phyloP scores from a whole-genome alignment of 2,888 invertebrate genomes.

The Pteria penguin region DNA sequence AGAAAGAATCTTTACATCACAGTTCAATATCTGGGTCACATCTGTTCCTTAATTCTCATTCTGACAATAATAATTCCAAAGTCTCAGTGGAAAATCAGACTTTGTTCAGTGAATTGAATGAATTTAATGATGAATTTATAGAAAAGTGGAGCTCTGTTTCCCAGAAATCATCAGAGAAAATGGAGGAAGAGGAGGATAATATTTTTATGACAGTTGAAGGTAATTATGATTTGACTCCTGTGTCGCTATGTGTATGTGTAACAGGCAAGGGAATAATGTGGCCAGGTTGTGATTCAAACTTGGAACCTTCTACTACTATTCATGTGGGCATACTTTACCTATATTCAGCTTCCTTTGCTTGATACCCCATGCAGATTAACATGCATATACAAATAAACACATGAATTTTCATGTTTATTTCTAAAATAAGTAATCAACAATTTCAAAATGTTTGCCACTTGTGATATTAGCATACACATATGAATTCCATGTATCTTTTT shows the following conservation, averaged over 20 bases:
- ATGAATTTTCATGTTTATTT: no score
- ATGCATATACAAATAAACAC: no score
- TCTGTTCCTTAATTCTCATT: slow-evolving; percentile 58
- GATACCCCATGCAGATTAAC: no score
- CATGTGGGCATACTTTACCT: no score
- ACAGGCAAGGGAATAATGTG: not conserved
- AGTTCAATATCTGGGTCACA: slow-evolving; percentile 52
- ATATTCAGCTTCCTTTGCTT: no score
- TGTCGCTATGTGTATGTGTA: not conserved
- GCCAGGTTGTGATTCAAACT: no score
- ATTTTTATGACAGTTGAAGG: slow-evolving; percentile 70
- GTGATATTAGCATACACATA: no score
- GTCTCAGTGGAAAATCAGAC: slow-evolving; percentile 40
- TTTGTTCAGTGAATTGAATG: slow-evolving; percentile 59
- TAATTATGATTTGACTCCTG: slow-evolving; percentile 30
- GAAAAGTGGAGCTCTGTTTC: slow-evolving; percentile 54
- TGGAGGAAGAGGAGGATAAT: slow-evolving; percentile 55
- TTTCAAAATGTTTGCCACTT: no score
- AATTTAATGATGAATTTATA: slow-evolving; percentile 69
- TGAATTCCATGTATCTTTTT: no score
- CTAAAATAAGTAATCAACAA: no score
- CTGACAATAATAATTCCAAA: slow-evolving; percentile 62
- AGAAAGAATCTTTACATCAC: slow-evolving; percentile 47
- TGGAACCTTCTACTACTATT: no score
- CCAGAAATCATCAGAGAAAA: not conserved